Base-by-base conservation (phyloP, 2,888 invertebrate genomes). In the Pristionchus japonicus region DNA sequence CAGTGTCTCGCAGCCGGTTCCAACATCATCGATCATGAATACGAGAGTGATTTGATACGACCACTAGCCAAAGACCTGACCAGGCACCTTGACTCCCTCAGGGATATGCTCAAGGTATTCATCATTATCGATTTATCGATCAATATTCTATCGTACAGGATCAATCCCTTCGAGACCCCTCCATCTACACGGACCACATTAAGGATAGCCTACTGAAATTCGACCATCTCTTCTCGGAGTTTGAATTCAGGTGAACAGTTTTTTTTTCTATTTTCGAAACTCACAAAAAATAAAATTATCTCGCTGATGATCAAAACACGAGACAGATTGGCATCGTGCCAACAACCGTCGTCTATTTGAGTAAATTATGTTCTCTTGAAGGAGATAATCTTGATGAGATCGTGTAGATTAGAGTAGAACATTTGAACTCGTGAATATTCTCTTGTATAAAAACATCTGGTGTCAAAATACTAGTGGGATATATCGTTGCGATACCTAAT, bases 1-100 rank as follows among this genome's bases (percentile, higher is more conserved):
- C 95, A 97, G 97, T 99, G 99, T 95, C 96, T 99, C 92, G 98
- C 99, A 43, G 99, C 99, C 47, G 99, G 99, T 70, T 98, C 98
- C 0, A 98, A 98, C 87, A 99, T 99, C 92, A 97, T 99, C 96
- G 98, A 99, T 95, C 96, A 98, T 88, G 99, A 99, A 95, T 96
- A 96, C 87, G 99, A 99, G 95, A 98, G 98, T 94, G 97, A 97
- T 84, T 97, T 97, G 61, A 98, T 99, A 97, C 96, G 99, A 52
- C 99, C 99, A 0, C 95, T 99, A 89, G 99, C 99, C 31, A 97
- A 97, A 95, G 98, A 98, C 20, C 96, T 99, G 82, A 98, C 98
- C n/a, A 97, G 98, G 93, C 97, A 98, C 93, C 95, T 99, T 92
- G 98, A 99, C 95, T 97, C 97, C 89, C 97, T 99, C 15, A 96